A percentile compares a stretch with the other conserved stretches of the same genome.
phyloP scores from a whole-genome alignment of 2,113 vertebrate species.

The Crypturellus undulatus region DNA sequence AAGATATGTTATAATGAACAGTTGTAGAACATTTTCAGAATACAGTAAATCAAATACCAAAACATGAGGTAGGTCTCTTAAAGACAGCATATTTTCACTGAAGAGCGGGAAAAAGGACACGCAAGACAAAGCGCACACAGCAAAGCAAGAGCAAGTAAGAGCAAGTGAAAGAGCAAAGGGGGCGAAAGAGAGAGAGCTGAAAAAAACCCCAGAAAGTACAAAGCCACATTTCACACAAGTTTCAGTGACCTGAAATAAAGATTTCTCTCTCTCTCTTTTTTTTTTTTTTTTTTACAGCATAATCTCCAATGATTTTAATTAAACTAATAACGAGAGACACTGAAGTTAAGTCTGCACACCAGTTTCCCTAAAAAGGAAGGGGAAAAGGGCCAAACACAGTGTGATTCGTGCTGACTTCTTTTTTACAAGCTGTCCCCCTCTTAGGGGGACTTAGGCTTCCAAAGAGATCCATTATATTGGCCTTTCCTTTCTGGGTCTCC shows the following conservation, averaged over 20 bases:
- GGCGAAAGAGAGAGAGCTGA: background rate
- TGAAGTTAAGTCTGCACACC: constrained; percentile 5
- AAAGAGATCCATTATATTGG: background rate
- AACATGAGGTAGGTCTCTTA: constrained; percentile 25
- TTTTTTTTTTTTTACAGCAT: constrained; percentile 34
- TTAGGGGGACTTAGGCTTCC: background rate
- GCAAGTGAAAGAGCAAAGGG: background rate
- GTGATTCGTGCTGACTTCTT: background rate
- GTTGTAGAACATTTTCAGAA: background rate
- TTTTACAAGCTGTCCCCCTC: background rate
- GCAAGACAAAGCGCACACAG: background rate
- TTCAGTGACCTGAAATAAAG: constrained; percentile 69
- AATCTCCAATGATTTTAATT: constrained; percentile 65
- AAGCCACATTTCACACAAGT: constrained; percentile 63
- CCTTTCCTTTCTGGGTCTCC: background rate
- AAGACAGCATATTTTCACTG: background rate
- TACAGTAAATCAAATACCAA: constrained; percentile 27
- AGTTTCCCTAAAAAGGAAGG: constrained; percentile 16
- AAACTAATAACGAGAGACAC: constrained; percentile 56
- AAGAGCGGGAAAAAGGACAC: background rate
- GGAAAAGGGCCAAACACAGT: background rate
- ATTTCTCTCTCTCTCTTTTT: background rate
- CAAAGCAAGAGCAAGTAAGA: background rate
- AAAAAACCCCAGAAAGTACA: constrained; percentile 1
- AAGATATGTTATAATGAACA: background rate